A percentile compares a stretch with the other conserved stretches of the same genome.
These are phyloP conservation scores for Ennomos erosarius DNA, from an alignment of 2,888 invertebrate genomes.

Conservation along the genomic window DNA sequence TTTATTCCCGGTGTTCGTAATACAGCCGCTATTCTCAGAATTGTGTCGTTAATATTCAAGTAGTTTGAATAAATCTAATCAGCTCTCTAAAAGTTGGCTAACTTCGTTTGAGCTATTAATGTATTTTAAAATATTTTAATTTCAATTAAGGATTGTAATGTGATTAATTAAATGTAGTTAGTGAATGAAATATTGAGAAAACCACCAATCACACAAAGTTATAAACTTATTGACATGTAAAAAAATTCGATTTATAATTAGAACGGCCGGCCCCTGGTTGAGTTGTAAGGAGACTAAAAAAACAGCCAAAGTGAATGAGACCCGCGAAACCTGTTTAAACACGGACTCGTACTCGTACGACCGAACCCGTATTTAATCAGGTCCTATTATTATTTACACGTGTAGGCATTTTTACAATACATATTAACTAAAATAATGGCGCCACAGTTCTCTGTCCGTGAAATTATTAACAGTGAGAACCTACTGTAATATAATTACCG, in stretches of 20 bases:
- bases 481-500: not conserved
- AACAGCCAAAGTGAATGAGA: conserved; percentile 21
- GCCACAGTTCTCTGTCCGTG: conserved; percentile 6
- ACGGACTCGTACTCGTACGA: conserved; percentile 8
- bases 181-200: too few relatives aligned
- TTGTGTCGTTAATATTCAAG: conserved; percentile 55
- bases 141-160: too few relatives aligned
- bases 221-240: not conserved
- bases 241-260: conserved; percentile 15
- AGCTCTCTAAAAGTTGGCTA: conserved; percentile 1
- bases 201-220: too few relatives aligned
- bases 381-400: conserved; percentile 18
- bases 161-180: too few relatives aligned
- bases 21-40: conserved; percentile 61
- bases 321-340: conserved; percentile 19
- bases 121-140: not conserved
- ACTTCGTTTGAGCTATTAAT: not conserved
- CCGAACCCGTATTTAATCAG: conserved; percentile 12
- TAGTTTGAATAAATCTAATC: conserved; percentile 3
- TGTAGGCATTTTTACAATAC: not conserved
- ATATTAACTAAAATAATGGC: not conserved
- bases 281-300: conserved; percentile 14
- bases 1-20: conserved; percentile 61
- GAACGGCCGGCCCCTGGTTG: conserved; percentile 17
- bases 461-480: not conserved